Percentiles rank a stretch among this genome's conserved stretches.
Conservation (phyloP, 2,113 vertebrate genomes). For the Anoplopoma fimbria region DNA sequence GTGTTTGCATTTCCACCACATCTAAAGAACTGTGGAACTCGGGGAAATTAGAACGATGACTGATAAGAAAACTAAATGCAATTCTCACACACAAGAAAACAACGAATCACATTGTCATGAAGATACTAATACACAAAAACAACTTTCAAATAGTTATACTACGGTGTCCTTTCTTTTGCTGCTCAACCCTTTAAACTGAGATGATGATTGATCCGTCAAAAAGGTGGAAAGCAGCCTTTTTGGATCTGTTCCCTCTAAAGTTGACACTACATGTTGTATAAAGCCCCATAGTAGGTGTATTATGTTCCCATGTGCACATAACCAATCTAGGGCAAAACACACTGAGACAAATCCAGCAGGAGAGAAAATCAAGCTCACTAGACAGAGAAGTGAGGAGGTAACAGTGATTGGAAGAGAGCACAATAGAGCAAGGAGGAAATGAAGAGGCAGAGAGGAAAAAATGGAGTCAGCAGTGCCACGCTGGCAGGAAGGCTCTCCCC, state of each 20-base stretch:
- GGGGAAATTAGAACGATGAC: background rate
- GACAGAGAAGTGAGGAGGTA: slow-evolving; percentile 10
- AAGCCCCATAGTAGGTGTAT: background rate
- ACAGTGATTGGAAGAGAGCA: slow-evolving; percentile 39
- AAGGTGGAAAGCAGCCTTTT: background rate
- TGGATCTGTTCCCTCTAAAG: background rate
- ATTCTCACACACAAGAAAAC: background rate
- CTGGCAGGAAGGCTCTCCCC: slow-evolving; percentile 80
- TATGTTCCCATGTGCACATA: slow-evolving; percentile 7
- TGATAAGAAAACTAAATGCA: background rate
- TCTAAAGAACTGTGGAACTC: background rate
- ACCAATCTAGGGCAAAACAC: background rate
- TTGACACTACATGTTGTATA: slow-evolving; percentile 2
- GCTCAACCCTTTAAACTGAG: background rate
- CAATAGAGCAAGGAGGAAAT: slow-evolving; percentile 46
- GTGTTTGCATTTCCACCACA: background rate
- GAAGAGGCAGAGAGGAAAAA: slow-evolving; percentile 63
- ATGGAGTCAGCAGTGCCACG: slow-evolving; percentile 82
- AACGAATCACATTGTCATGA: background rate
- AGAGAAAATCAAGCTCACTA: slow-evolving; percentile 22
- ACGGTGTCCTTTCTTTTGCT: background rate
- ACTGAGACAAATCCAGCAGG: slow-evolving; percentile 20
- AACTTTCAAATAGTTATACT: background rate
- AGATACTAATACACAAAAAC: background rate
- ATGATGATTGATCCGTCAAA: background rate